phyloP scores from a whole-genome alignment of 64 coral and sea anemone species.

The Montipora sp. region DNA sequence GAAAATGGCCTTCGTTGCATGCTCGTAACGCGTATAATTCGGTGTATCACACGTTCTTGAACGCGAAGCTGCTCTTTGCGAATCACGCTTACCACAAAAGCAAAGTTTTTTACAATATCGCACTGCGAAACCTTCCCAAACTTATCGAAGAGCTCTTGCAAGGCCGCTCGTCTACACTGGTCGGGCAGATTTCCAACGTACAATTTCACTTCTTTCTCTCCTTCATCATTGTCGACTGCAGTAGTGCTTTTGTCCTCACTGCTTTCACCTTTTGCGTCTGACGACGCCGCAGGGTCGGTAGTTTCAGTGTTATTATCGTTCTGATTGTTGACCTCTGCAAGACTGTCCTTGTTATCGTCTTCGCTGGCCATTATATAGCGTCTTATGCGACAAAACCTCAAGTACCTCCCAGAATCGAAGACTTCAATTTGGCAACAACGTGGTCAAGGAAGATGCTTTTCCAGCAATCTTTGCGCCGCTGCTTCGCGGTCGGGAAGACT shows the following conservation, averaged over 20 bases:
- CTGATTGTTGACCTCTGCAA: background rate
- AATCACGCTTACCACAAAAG: conserved; percentile 87
- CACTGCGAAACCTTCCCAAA: conserved; percentile 92
- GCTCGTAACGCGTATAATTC: too few relatives aligned
- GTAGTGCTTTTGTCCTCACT: conserved; percentile 9
- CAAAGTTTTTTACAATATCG: conserved; percentile 90
- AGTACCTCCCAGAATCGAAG: background rate
- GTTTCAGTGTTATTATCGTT: conserved; percentile 22
- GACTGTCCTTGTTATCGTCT: conserved; percentile 8
- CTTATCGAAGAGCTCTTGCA: conserved; percentile 83
- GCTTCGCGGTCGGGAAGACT: background rate
- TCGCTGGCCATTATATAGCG: conserved; percentile 29
- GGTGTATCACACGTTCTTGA: background rate
- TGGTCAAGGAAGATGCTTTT: background rate
- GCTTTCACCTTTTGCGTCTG: conserved; percentile 27
- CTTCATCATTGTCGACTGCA: conserved; percentile 7
- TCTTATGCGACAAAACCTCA: background rate
- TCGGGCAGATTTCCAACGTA: conserved; percentile 96
- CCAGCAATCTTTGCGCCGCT: background rate
- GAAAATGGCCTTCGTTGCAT: too few relatives aligned
- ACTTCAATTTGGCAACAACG: background rate
- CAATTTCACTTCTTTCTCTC: conserved; percentile 81
- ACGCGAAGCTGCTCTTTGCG: background rate
- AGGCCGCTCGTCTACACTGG: conserved; percentile 69
- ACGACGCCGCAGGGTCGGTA: conserved; percentile 8